Evolutionary conservation across 2,888 invertebrate genomes (phyloP), one percentile per base, ranked within the genome.

Genomic region (Eudasyphora cyanicolor): DNA sequence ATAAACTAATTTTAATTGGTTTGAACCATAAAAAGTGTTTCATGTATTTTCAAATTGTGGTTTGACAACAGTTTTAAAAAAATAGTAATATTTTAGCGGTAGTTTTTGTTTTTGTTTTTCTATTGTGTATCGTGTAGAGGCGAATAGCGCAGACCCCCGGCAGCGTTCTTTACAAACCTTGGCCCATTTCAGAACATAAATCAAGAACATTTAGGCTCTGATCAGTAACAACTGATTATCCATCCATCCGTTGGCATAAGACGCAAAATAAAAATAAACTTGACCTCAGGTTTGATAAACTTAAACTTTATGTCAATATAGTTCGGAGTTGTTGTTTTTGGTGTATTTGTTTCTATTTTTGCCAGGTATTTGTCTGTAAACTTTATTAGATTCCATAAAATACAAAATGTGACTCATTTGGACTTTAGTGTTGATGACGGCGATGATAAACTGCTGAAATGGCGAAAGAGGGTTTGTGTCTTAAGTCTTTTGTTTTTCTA

Each of bases 1-100:
- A 12, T 81, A 73, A 62, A 76, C 71, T 79, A 81, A 67, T 81
- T 84, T 78, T 81, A 79, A 84, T 84, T 79, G 78, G 81, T 79
- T 54, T 81, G 17, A 42, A 54, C 38, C 49, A 29, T 24, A 21
- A 69, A 70, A 32, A 7, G n/a, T n/a, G 49, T 2, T 57, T 17
- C 64, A 27, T 64, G 71, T 62, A 27, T n/a, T n/a, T n/a, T n/a
- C n/a, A n/a, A n/a, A n/a, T n/a, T 77, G 57, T 17, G 10, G 45
- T n/a, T n/a, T 35, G 24, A 27, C 57, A 1, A 57, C 24, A 24
- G 27, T 57, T 57, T 57, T n/a, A n/a, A 57, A 27, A 57, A 75
- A 74, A 71, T 70, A 70, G 45, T 70, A 69, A 64, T 71, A 19
- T 57, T 45, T 19, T 14, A 71, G 62, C 70, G 54, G 75, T 60